Evolutionary conservation across 2,797 vertebrate genomes (phyloP), one percentile per base, ranked within the genome.

Genomic region (Hipposideros larvatus): DNA sequence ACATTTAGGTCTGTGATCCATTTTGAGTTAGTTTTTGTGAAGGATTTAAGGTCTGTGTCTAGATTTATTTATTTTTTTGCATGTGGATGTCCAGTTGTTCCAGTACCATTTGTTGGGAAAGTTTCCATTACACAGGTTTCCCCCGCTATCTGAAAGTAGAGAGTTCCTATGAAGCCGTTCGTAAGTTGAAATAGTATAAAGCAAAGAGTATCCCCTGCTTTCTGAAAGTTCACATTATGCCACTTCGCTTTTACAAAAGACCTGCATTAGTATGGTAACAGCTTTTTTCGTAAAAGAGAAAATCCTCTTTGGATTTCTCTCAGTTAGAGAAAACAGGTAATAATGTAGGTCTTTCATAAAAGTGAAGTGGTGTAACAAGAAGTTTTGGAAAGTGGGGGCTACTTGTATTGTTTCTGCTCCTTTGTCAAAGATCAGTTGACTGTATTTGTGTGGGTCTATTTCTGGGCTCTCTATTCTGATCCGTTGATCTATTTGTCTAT

Each of bases 1-100:
- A 78, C 5, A 8, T 16, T 41, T 77, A 66, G 34, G 48, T 55
- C 34, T 10, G 7, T n/a, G 48, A 90, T 55, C 26, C 34, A 78
- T 66, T 89, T 78, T 78, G 28, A 90, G 61, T 55, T 90, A 78
- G 74, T 71, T 34, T 89, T 75, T 55, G 51, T 90, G 34, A 57
- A 79, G 19, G n/a, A 48, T 57, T 16, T 79, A 43, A 78, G 15
- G 26, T 78, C 34, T 31, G 21, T 55, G 9, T n/a, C 48, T 90
- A 24, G 14, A 89, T 66, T 78, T 14, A 10, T 82, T 4, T n/a
- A n/a, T n/a, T n/a, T 48, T 66, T 78, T 66, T 66, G 61, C n/a
- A 16, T 65, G 34, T 78, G 61, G 28, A 68, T 24, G 19, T 55
- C 87, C 13, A 16, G 34, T 53, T 53, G n/a, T 41, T 51, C 11